Evolutionary conservation across 2,113 vertebrate genomes (phyloP).

Genomic region (Peromyscus maniculatus): DNA sequence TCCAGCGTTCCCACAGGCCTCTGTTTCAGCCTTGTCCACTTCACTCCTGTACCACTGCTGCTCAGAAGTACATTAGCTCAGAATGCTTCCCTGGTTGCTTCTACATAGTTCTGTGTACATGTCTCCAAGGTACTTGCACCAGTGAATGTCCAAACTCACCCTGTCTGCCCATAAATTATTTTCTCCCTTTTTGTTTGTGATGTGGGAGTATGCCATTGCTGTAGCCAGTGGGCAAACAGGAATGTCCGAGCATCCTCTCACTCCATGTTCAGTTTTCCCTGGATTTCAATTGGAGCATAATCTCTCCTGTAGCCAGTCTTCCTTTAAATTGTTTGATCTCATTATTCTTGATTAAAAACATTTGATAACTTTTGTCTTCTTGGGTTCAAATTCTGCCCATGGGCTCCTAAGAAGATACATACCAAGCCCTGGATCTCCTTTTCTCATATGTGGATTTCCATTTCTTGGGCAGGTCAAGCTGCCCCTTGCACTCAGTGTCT

Average conservation of each 20-base stretch:
- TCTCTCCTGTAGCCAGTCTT: too few species aligned
- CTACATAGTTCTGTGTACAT: neutral
- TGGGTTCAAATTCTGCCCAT: neutral
- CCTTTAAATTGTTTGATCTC: neutral
- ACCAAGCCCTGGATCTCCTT: neutral
- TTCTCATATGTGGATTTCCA: too few species aligned
- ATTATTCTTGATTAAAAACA: neutral
- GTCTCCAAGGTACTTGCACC: neutral
- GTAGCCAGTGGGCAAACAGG: neutral
- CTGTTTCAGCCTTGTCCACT: neutral
- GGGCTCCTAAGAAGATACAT: neutral
- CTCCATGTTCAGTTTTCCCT: neutral
- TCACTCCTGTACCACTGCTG: fast-evolving
- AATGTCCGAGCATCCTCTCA: neutral
- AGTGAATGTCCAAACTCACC: fast-evolving
- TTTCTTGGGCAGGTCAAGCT: neutral
- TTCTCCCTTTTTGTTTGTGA: neutral
- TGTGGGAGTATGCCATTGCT: neutral
- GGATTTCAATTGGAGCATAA: too few species aligned
- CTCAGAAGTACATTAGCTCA: neutral
- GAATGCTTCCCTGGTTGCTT: neutral
- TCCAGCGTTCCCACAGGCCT: neutral
- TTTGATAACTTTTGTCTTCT: neutral
- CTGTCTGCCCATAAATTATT: too few species aligned
- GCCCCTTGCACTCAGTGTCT: too few species aligned